These are phyloP conservation scores for Fulmarus glacialis DNA, from an alignment of 2,113 vertebrate genomes.

Conservation along the genomic window DNA sequence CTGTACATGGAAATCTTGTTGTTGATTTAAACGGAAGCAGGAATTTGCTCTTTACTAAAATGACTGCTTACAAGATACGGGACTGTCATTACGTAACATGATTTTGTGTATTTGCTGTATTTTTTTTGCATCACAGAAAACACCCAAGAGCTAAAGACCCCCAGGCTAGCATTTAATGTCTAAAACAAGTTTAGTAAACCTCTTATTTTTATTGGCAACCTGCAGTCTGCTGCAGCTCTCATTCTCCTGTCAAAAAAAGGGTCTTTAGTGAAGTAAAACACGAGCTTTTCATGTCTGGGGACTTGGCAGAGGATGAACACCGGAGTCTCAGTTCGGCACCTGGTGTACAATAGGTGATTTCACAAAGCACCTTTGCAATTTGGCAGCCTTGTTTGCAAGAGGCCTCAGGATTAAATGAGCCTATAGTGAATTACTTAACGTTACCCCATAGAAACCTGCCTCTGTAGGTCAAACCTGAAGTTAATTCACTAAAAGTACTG, in stretches of 20 bases:
- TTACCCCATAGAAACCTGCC: not conserved
- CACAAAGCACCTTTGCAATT: slow-evolving; percentile 31
- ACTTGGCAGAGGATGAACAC: slow-evolving; percentile 21
- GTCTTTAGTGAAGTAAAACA: slow-evolving; percentile 21
- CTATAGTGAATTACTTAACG: not conserved
- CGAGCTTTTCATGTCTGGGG: not conserved
- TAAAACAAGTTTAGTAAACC: slow-evolving; percentile 15
- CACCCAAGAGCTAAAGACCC: not conserved
- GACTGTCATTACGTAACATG: not conserved
- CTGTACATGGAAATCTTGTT: not conserved
- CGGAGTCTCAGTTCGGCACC: not conserved
- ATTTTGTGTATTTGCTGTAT: not conserved
- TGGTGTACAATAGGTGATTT: slow-evolving; percentile 26
- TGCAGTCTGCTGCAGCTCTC: slow-evolving; percentile 6
- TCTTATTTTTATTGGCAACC: slow-evolving; percentile 1
- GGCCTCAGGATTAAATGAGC: not conserved
- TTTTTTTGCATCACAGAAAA: not conserved
- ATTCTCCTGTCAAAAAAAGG: not conserved
- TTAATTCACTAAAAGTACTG: not conserved
- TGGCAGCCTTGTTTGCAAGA: not conserved
- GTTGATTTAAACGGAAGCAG: not conserved
- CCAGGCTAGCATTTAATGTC: slow-evolving; percentile 9
- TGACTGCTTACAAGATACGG: not conserved
- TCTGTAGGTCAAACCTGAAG: not conserved
- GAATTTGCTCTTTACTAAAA: slow-evolving; percentile 8